Conservation (phyloP, 2,113 vertebrate genomes). For the Pteronura brasiliensis region DNA sequence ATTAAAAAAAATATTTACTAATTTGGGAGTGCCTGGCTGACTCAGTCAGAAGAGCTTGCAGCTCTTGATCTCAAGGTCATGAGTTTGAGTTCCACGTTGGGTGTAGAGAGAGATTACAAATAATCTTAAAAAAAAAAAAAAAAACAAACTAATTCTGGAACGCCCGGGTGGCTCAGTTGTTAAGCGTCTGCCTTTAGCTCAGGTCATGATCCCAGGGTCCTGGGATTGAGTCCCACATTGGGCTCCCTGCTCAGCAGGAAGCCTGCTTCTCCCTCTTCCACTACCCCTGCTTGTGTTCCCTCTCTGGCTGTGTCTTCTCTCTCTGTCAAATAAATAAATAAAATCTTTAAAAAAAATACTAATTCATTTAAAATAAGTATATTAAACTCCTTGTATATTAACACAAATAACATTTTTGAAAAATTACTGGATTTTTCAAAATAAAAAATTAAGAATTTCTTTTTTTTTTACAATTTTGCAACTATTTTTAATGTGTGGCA, state of each 20-base stretch:
- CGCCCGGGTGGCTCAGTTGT: no score
- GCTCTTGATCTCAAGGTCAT: not conserved
- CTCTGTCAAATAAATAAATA: no score
- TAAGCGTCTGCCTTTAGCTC: no score
- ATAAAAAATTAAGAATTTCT: not conserved
- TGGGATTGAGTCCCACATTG: no score
- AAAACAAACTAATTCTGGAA: not conserved
- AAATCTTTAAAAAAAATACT: not conserved
- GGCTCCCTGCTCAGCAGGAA: no score
- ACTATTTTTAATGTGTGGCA: not conserved
- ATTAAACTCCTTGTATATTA: not conserved
- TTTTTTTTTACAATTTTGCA: not conserved
- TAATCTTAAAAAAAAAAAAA: not conserved
- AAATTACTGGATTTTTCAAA: not conserved
- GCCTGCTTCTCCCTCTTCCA: no score
- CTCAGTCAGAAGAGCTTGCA: not conserved
- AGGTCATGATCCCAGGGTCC: no score
- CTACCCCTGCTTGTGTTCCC: no score
- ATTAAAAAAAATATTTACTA: not conserved
- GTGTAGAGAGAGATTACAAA: not conserved
- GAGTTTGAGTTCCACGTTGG: not conserved
- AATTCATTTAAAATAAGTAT: not conserved
- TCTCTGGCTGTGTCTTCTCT: no score
- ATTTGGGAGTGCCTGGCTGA: not conserved
- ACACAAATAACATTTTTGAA: slow-evolving; percentile 8